Conservation (phyloP, 2,113 vertebrate species). For the Vanacampus margaritifer region DNA sequence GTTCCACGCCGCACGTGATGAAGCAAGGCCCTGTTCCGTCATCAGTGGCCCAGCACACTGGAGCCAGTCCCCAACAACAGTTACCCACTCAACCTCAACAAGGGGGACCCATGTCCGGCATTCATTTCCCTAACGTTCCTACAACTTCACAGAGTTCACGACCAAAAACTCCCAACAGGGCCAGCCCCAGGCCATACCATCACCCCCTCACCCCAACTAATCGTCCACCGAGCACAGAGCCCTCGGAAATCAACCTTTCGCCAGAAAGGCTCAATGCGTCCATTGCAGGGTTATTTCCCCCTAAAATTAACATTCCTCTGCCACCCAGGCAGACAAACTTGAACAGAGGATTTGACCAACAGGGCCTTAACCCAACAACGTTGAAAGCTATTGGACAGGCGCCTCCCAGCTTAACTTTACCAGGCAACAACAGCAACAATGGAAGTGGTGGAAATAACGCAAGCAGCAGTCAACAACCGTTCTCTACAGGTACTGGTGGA, state of each 20-base stretch:
- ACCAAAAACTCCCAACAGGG: constrained; percentile 96
- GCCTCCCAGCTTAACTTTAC: constrained; percentile 79
- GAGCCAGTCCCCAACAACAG: constrained; percentile 85
- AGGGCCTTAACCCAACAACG: constrained; percentile 97
- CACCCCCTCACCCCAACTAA: constrained; percentile 95
- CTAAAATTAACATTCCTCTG: constrained; percentile 97
- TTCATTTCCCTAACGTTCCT: constrained; percentile 90
- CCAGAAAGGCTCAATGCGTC: constrained; percentile 97
- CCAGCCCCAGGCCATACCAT: constrained; percentile 94
- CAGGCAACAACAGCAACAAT: constrained; percentile 65
- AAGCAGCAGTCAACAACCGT: constrained; percentile 66
- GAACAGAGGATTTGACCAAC: constrained; percentile 95
- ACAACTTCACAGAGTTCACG: constrained; percentile 88
- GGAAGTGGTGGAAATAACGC: constrained; percentile 61
- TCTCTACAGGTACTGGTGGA: constrained; percentile 48
- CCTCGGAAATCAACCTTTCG: constrained; percentile 96
- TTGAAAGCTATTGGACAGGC: constrained; percentile 97
- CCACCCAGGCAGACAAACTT: constrained; percentile 88
- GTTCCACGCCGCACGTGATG: constrained; percentile 80
- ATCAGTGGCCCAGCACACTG: constrained; percentile 80
- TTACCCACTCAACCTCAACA: constrained; percentile 75
- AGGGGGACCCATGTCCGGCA: constrained; percentile 76
- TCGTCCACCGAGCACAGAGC: constrained; percentile 95
- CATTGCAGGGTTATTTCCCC: constrained; percentile 96
- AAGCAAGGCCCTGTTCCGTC: constrained; percentile 85